Evolutionary conservation across 1,140 invertebrate genomes (phyloP), one percentile per base, ranked within the genome.

Genomic region (Meloidogyne exigua): DNA sequence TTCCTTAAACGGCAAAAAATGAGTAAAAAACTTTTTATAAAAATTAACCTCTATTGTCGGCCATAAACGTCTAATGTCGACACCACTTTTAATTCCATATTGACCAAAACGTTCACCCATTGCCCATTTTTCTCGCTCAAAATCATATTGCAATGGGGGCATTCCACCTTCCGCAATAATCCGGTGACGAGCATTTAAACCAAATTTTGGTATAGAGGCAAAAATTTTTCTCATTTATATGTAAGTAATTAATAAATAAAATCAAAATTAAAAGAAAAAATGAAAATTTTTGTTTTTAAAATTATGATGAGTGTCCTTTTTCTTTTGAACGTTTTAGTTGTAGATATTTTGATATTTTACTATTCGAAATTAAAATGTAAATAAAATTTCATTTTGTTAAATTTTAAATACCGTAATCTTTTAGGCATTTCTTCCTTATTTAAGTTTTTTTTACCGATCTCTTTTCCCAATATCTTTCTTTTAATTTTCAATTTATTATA

Each of bases 101-200:
- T 42, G 66, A 11, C 84, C 85, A 78, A 87, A 86, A 42, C 84
- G 72, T 72, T 81, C 73, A 4, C 72, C 72, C 63, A 78, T 49
- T 36, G 74, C 42, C 36, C 42, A 72, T 26, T 83, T 82, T 63
- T 83, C 78, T 26, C 82, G 76, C 70, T 86, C 80, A 49, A 67
- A 82, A 42, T 86, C 84, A 70, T 87, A 85, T 25, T 78, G 73
- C 10, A 86, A n/a, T 11, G 86, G 83, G 18, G 85, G 85, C 21
- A 85, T 81, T 25, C 81, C 79, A 63, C 85, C 85, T 70, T 84
- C 84, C 7, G 79, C 79, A 13, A 85, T 71, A 25, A 78, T 79
- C n/a, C 76, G 76, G 68, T 85, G 84, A n/a, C 79, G 76, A 39
- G 83, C 77, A 62, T 76, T 83, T 36, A 85, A 71, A 12, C 83